phyloP scores from a whole-genome alignment of 1,140 invertebrate genomes.

The Procambarus clarkii region DNA sequence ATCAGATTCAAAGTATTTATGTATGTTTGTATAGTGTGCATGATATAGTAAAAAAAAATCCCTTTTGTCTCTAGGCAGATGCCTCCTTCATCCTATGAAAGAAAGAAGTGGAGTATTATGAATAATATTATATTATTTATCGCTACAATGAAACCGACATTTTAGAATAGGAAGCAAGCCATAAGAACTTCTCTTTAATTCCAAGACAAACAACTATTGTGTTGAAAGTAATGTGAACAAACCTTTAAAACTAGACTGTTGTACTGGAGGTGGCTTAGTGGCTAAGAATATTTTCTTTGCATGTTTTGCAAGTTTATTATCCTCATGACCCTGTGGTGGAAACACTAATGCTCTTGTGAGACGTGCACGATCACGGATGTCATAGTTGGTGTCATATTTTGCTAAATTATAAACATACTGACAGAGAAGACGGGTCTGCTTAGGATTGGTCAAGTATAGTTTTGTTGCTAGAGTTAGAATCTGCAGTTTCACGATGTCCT shows the following conservation, averaged over 20 bases:
- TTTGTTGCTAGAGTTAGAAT: slow-evolving; percentile 96
- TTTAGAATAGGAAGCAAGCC: too few species aligned
- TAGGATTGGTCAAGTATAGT: slow-evolving; percentile 90
- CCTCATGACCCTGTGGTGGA: slow-evolving; percentile 78
- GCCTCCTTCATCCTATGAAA: too few species aligned
- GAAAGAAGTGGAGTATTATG: too few species aligned
- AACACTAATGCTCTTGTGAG: slow-evolving; percentile 90
- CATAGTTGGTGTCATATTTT: slow-evolving; percentile 98
- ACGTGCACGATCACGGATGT: slow-evolving; percentile 95
- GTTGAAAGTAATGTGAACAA: slow-evolving; percentile 13
- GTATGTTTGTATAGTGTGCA: too few species aligned
- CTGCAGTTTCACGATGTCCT: slow-evolving; percentile 97
- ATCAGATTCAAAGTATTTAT: too few species aligned
- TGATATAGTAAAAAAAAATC: too few species aligned
- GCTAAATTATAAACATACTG: slow-evolving; percentile 97
- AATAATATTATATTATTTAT: too few species aligned
- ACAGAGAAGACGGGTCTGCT: slow-evolving; percentile 90
- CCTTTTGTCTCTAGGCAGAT: too few species aligned
- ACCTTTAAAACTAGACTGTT: slow-evolving; percentile 84
- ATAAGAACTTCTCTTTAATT: too few species aligned
- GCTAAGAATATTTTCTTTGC: slow-evolving; percentile 92
- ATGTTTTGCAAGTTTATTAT: slow-evolving; percentile 81
- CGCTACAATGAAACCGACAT: too few species aligned
- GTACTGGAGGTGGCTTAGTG: slow-evolving; percentile 92
- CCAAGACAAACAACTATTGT: too few species aligned